Base-by-base conservation (phyloP, 2,797 vertebrate species). In the Chelmon rostratus region DNA sequence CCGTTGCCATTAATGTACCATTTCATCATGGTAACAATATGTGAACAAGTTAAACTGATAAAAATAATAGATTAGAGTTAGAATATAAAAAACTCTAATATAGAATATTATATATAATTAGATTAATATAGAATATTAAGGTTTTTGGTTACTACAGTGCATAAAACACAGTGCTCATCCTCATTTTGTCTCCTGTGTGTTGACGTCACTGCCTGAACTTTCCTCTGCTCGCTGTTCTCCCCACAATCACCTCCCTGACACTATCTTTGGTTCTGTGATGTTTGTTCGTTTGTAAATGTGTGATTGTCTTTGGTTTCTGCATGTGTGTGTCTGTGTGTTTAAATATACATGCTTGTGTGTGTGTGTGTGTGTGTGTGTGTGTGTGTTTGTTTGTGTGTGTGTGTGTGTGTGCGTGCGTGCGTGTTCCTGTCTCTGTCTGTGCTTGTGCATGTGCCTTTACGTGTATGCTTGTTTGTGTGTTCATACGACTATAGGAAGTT, bases 401-500 rank as follows among this genome's bases (percentile, higher is more conserved):
- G 47, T 2, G 37, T 47, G 23, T 25, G 38, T 19, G 9, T 3
- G 6, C 65, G 31, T 69, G 53, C 15, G 31, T 53, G 28, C n/a
- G 28, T 63, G 8, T 71, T 12, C 18, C 21, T 37, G 21, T 37
- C n/a, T 16, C 21, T 37, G 21, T 37, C n/a, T 16, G 9, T 25
- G 10, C 4, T 37, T 25, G 40, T 33, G 49, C 2, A 6, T 56
- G 35, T 33, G 38, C 15, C 21, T 52, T 35, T 50, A 15, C 16
- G 28, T 23, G 46, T 53, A 3, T 56, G 23, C 5, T 40, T 42
- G 18, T 76, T 18, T 76, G 10, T 49, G 18, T 65, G 33, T 72
- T 77, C 13, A 16, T 1, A 33, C 65, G 15, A 25, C 64, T 37
- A 1, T 92, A 99, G 98, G 96, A 99, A 99, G 94, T 92, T 99